Percentiles rank a stretch among this genome's conserved stretches.
These are phyloP conservation scores for Gavia stellata DNA, from an alignment of 2,113 vertebrate species.

Conservation along the genomic window DNA sequence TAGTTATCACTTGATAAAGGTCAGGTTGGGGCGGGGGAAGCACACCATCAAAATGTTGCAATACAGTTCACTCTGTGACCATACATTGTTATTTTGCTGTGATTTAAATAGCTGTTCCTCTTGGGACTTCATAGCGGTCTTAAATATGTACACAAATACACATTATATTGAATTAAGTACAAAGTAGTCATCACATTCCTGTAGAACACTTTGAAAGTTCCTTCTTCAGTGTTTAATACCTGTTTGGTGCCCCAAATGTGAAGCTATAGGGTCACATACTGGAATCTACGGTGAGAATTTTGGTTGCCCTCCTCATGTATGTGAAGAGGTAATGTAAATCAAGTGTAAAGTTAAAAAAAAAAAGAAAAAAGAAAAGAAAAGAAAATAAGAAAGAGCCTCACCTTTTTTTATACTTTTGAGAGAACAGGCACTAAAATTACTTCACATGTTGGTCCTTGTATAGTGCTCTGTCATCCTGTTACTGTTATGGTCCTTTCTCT, in stretches of 20 bases:
- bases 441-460: neutral
- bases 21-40: too few relatives aligned
- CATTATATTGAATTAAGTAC: neutral
- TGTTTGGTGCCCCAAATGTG: neutral
- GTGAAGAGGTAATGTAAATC: neutral
- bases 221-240: neutral
- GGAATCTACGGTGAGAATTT: neutral
- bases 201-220: neutral
- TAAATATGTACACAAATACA: neutral
- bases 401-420: neutral
- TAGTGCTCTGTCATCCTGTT: neutral
- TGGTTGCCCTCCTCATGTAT: neutral
- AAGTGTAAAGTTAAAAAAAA: neutral
- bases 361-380: too few relatives aligned
- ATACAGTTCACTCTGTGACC: neutral
- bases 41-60: too few relatives aligned
- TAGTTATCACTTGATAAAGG: too few relatives aligned
- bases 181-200: neutral
- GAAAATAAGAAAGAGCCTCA: neutral
- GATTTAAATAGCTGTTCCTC: neutral
- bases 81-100: neutral
- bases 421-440: neutral
- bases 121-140: neutral
- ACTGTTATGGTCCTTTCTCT: neutral
- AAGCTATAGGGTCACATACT: neutral